These are phyloP conservation scores for Drosophila cracens DNA, from an alignment of 2,888 invertebrate genomes.

Conservation along the genomic window DNA sequence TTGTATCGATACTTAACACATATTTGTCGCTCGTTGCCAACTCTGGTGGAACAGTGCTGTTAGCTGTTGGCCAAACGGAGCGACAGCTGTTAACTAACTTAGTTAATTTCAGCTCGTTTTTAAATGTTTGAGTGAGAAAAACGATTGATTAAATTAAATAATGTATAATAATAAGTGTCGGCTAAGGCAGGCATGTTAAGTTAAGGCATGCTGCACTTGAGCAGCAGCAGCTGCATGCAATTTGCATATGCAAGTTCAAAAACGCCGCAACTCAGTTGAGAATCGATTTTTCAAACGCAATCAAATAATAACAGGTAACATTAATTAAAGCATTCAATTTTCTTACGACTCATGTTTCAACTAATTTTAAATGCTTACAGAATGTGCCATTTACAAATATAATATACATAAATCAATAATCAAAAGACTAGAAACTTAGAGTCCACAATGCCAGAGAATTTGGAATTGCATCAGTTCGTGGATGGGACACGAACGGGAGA, in stretches of 20 bases:
- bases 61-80: conserved; percentile 8
- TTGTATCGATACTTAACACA: not conserved
- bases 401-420: conserved; percentile 9
- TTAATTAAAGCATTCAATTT: conserved; percentile 4
- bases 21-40: not conserved
- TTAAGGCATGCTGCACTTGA: conserved; percentile 31
- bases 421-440: conserved; percentile 26
- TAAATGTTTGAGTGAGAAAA: conserved; percentile 24
- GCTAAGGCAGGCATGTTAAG: conserved; percentile 8
- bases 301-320: conserved; percentile 45
- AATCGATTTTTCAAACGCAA: conserved; percentile 54
- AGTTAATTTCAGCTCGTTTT: conserved; percentile 3
- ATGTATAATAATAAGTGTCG: not conserved
- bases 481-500: conserved; percentile 86
- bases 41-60: not conserved
- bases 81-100: conserved; percentile 35
- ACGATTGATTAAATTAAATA: not conserved
- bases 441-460: conserved; percentile 89
- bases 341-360: not conserved
- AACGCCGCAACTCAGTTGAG: conserved; percentile 34
- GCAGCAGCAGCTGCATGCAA: conserved; percentile 37
- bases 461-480: conserved; percentile 92
- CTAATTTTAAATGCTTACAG: conserved; percentile 42
- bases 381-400: conserved; percentile 49
- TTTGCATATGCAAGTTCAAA: conserved; percentile 16